A percentile compares a stretch with the other conserved stretches of the same genome.
phyloP scores from a whole-genome alignment of 1,140 invertebrate genomes.

The Oncopodura yosiiana region DNA sequence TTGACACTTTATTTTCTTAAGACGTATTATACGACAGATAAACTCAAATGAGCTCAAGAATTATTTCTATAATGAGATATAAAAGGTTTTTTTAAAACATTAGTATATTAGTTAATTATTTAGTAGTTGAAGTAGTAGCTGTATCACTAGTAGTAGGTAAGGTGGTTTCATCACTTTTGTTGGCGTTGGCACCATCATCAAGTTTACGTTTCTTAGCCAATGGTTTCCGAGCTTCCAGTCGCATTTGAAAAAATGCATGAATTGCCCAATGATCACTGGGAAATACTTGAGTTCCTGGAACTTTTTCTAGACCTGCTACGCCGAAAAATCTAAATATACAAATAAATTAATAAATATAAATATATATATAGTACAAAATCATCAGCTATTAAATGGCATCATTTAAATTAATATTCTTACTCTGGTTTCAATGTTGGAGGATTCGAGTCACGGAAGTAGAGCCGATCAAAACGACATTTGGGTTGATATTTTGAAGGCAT shows the following conservation, averaged over 20 bases:
- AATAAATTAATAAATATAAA: not conserved
- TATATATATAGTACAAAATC: not conserved
- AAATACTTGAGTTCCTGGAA: constrained; percentile 46
- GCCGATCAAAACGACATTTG: constrained; percentile 49
- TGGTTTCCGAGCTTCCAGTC: constrained; percentile 25
- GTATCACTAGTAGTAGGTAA: too few relatives aligned
- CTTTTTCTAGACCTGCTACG: constrained; percentile 48
- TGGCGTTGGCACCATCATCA: not conserved
- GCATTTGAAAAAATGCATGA: constrained; percentile 35
- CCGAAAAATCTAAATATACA: constrained; percentile 43
- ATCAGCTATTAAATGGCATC: not conserved
- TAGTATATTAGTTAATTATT: too few relatives aligned
- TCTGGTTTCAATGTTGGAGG: constrained; percentile 37
- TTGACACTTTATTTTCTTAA: too few relatives aligned
- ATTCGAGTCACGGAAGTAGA: constrained; percentile 42
- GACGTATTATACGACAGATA: too few relatives aligned
- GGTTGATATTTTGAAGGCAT: constrained; percentile 41
- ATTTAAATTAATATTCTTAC: constrained; percentile 35
- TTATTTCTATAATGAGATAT: too few relatives aligned
- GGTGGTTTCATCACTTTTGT: constrained; percentile 1
- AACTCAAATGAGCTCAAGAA: too few relatives aligned
- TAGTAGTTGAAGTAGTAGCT: too few relatives aligned
- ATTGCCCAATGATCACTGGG: constrained; percentile 56
- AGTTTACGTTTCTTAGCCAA: constrained; percentile 7
- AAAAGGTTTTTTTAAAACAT: too few relatives aligned